Evolutionary conservation across 2,888 invertebrate species (phyloP).

Genomic region (Rhamphomyia laevipes): DNA sequence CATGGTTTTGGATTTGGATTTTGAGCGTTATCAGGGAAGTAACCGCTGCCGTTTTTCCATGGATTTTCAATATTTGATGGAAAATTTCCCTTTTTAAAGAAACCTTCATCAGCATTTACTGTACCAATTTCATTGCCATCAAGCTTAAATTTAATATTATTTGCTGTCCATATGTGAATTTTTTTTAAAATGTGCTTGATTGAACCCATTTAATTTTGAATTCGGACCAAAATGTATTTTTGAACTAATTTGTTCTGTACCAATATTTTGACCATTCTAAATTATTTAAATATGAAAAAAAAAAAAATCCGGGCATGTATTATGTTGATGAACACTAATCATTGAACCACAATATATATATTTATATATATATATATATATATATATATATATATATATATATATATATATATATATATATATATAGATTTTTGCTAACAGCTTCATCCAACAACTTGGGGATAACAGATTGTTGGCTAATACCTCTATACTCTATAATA

Average conservation of each 20-base stretch:
- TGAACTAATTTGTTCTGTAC: conserved; percentile 45
- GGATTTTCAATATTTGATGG: conserved; percentile 19
- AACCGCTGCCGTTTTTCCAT: conserved; percentile 34
- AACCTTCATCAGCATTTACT: conserved; percentile 43
- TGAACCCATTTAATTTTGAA: conserved; percentile 42
- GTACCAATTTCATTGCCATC: conserved; percentile 44
- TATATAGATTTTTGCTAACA: neutral
- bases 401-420: no score
- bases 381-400: no score
- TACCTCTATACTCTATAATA: no score
- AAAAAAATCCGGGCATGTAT: neutral
- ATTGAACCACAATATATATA: no score
- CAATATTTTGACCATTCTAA: conserved; percentile 42
- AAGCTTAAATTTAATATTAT: conserved; percentile 23
- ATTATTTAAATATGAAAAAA: neutral
- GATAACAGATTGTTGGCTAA: no score
- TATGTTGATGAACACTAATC: no score
- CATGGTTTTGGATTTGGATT: conserved; percentile 49
- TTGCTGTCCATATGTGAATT: conserved; percentile 47
- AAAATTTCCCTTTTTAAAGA: conserved; percentile 54
- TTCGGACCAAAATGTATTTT: conserved; percentile 59
- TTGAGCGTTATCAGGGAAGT: conserved; percentile 46
- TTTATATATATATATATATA: no score
- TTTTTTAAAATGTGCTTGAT: conserved; percentile 28
- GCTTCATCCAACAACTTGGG: no score